Base-by-base conservation (phyloP, 1,140 invertebrate genomes). In the Calliphora vicina region DNA sequence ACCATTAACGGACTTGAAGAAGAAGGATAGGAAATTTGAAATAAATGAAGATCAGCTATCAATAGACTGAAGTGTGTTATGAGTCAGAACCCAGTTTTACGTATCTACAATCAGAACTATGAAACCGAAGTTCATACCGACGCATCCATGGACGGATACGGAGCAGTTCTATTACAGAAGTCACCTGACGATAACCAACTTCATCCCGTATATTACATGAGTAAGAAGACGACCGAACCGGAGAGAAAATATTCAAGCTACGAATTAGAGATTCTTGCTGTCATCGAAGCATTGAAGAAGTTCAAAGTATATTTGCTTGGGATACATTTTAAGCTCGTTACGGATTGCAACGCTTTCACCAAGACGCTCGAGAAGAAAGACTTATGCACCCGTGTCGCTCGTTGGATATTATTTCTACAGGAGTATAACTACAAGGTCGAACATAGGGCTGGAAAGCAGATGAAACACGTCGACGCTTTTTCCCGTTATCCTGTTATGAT, bases 81-180 rank as follows among this genome's bases (percentile, higher is more conserved):
- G 20, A n/a, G 8, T n/a, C 12, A 84, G 26, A 84, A 88, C 42
- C 90, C 90, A 15, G 87, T 91, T 9, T 78, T 91, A n/a, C 86
- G 82, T 25, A 88, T 91, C 20, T 91, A 85, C 84, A 81, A 89
- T 25, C 84, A 74, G 13, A 45, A 71, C 12, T 57, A 80, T 57
- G 85, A 86, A 3, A 88, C 89, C 4, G 88, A 91, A 83, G 27
- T 90, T 1, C 89, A 91, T 83, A 90, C 88, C 1, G 90, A 90
- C 85, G 89, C 88, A 0, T 88, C 86, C 80, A 50, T 72, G 15
- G 83, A 84, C 27, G 61, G 81, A 50, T 89, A 86, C 45, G 87
- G 87, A 13, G 87, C 87, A 15, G 83, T 89, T 0, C 45, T 90
- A 10, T 83, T 88, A 23, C 90, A 91, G 85, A 87, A 82, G 81